Conservation (phyloP, 2,113 vertebrate genomes). For the Carassius gibelio region DNA sequence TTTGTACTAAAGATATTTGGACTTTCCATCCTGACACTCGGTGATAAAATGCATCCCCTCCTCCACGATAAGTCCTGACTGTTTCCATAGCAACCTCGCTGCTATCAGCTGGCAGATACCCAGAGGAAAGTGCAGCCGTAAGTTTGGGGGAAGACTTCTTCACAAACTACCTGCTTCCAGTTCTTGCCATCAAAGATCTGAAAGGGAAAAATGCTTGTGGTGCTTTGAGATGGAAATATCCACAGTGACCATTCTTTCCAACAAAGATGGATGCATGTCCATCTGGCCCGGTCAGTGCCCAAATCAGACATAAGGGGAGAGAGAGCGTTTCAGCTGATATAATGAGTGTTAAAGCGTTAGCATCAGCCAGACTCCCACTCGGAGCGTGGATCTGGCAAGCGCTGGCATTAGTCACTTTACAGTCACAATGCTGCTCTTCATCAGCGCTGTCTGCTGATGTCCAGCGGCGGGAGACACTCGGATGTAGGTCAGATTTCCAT, state of each 20-base stretch:
- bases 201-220: background rate
- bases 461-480: background rate
- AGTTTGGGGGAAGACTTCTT: conserved; percentile 61
- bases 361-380: conserved; percentile 47
- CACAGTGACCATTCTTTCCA: background rate
- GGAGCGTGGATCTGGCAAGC: conserved; percentile 19
- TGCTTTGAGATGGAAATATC: background rate
- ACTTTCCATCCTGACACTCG: conserved; percentile 43
- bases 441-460: conserved; percentile 24
- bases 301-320: conserved; percentile 37
- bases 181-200: background rate
- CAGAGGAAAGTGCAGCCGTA: conserved; percentile 60
- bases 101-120: conserved; percentile 69
- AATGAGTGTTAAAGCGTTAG: conserved; percentile 40
- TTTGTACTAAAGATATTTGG: conserved; percentile 43
- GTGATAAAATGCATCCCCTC: conserved; percentile 63
- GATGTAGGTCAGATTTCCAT: conserved; percentile 20
- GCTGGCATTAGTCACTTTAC: conserved; percentile 46
- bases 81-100: conserved; percentile 74
- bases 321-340: conserved; percentile 25
- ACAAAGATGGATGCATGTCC: conserved; percentile 12
- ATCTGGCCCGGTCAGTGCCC: conserved; percentile 28
- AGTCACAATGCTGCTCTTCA: conserved; percentile 35
- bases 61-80: conserved; percentile 62
- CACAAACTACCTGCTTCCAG: background rate